Percentiles rank a stretch among this genome's conserved stretches.
Conservation (phyloP, 37 sponge, comb jelly and placozoan species). For the Agelas oroides region DNA sequence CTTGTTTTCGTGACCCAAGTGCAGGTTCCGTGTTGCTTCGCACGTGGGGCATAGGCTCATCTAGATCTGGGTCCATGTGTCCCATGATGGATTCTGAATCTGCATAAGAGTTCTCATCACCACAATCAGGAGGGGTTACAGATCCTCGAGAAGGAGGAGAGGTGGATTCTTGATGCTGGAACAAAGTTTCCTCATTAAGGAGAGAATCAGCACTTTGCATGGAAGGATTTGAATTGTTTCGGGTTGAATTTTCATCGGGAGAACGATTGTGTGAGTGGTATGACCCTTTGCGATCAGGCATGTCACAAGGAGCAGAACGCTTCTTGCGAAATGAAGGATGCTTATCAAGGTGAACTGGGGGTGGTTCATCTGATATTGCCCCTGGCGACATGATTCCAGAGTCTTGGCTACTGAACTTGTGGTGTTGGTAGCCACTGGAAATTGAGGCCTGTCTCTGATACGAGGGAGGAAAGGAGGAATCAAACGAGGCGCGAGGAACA, state of each 20-base stretch:
- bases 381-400: no score
- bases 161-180: background rate
- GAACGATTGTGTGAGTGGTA: background rate
- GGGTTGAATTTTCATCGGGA: background rate
- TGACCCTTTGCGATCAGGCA: background rate
- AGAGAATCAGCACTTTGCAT: no score
- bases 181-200: background rate
- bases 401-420: background rate
- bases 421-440: constrained; percentile 10
- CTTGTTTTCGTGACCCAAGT: no score
- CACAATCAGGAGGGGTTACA: background rate
- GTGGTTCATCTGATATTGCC: no score
- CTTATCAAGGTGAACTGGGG: constrained; percentile 57
- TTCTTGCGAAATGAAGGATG: constrained; percentile 40
- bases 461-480: constrained; percentile 17
- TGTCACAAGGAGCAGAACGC: constrained; percentile 1
- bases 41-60: no score
- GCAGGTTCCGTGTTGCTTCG: no score
- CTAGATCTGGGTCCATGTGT: constrained; percentile 25
- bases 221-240: no score
- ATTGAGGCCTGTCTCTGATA: background rate
- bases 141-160: background rate
- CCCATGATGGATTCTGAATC: constrained; percentile 6
- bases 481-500: constrained; percentile 34
- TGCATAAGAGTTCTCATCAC: constrained; percentile 7